Conservation (phyloP, 2,113 vertebrate species). For the Nothobranchius furzeri region DNA sequence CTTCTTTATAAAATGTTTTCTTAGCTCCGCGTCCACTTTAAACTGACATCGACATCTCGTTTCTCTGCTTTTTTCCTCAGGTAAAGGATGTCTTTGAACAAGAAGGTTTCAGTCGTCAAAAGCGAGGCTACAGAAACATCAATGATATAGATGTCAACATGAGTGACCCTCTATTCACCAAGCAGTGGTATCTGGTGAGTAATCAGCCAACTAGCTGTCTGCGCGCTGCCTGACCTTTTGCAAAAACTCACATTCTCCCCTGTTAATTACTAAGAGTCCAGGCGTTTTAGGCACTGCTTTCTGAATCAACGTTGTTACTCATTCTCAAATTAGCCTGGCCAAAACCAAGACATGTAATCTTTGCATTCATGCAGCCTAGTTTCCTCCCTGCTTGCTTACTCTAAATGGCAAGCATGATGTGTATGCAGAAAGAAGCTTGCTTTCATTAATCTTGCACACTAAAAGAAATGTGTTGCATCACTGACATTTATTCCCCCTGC, state of each 20-base stretch:
- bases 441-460: constrained; percentile 44
- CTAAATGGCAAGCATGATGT: constrained; percentile 46
- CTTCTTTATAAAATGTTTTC: constrained; percentile 1
- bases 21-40: constrained; percentile 6
- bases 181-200: constrained; percentile 99
- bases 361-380: constrained; percentile 20
- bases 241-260: constrained; percentile 38
- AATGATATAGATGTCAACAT: constrained; percentile 92
- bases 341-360: constrained; percentile 23
- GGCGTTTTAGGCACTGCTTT: constrained; percentile 48
- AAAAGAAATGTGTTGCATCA: constrained; percentile 30
- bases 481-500: constrained; percentile 71
- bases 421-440: constrained; percentile 14
- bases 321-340: constrained; percentile 59
- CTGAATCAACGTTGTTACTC: constrained; percentile 46
- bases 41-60: constrained; percentile 6
- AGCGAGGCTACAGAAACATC: constrained; percentile 93
- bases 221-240: constrained; percentile 60
- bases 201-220: constrained; percentile 51
- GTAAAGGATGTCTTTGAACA: constrained; percentile 90
- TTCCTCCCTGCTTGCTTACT: constrained; percentile 47
- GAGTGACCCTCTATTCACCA: constrained; percentile 95
- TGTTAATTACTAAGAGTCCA: constrained; percentile 52
- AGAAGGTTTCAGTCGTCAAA: constrained; percentile 90
- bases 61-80: constrained; percentile 71